Conservation (phyloP, 37 sponge, comb jelly and placozoan genomes). For the Beroe forskalii region DNA sequence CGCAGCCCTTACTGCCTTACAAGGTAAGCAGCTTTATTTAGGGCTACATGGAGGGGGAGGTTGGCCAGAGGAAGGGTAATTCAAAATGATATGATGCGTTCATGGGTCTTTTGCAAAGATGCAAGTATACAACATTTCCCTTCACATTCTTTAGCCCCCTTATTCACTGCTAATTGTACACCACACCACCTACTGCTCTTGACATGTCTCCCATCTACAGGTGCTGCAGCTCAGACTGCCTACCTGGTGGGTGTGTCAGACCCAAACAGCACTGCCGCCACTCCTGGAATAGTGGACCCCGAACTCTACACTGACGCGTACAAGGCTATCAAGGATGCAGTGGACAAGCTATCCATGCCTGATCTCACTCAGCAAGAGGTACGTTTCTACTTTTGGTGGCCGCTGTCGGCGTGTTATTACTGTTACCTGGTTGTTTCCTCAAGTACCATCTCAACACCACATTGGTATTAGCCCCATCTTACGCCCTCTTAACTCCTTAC, state of each 20-base stretch:
- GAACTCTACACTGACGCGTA: slow-evolving; percentile 66
- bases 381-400: too few relatives aligned
- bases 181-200: too few relatives aligned
- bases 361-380: slow-evolving; percentile 68
- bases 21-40: neutral
- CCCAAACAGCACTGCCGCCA: slow-evolving; percentile 82
- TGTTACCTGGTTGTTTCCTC: too few relatives aligned
- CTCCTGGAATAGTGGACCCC: slow-evolving; percentile 74
- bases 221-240: slow-evolving; percentile 73
- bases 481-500: too few relatives aligned
- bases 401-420: too few relatives aligned
- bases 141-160: too few relatives aligned
- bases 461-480: neutral
- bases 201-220: neutral
- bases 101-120: too few relatives aligned
- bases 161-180: too few relatives aligned
- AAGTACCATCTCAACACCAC: slow-evolving; percentile 77
- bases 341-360: slow-evolving; percentile 64
- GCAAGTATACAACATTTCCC: too few relatives aligned
- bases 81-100: too few relatives aligned
- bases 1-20: slow-evolving; percentile 37
- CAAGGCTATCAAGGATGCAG: slow-evolving; percentile 66
- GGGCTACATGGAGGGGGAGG: neutral
- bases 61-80: too few relatives aligned
- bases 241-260: slow-evolving; percentile 95